A percentile compares a stretch with the other conserved stretches of the same genome.
Evolutionary conservation across 2,797 vertebrate genomes (phyloP).

Genomic region (Thalassophryne amazonica): DNA sequence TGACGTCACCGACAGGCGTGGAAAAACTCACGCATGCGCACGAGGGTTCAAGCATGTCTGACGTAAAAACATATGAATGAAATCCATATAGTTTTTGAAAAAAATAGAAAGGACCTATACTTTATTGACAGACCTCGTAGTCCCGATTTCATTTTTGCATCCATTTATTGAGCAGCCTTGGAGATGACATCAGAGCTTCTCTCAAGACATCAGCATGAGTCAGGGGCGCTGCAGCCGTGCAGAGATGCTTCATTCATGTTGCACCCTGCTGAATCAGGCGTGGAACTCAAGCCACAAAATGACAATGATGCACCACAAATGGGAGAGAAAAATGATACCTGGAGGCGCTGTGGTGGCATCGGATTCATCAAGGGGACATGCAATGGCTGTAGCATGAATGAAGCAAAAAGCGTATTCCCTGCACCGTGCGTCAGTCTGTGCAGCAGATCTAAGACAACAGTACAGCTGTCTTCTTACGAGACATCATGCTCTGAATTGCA

Average conservation of each 20-base stretch:
- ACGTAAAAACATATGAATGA: too few relatives aligned
- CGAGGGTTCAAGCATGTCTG: too few relatives aligned
- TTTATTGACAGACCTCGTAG: too few relatives aligned
- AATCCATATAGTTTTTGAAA: too few relatives aligned
- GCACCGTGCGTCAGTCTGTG: not conserved
- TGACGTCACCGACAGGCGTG: too few relatives aligned
- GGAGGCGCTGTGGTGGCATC: not conserved
- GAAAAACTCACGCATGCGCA: too few relatives aligned
- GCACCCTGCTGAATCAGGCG: constrained; percentile 53
- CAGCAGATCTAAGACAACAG: constrained; percentile 26
- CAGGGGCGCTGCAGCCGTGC: constrained; percentile 40
- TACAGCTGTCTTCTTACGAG: constrained; percentile 14
- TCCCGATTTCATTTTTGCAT: constrained; percentile 7
- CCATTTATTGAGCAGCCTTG: constrained; percentile 8
- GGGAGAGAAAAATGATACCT: constrained; percentile 28
- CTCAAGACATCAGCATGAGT: constrained; percentile 29
- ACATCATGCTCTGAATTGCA: constrained; percentile 18
- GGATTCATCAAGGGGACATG: not conserved
- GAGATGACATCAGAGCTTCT: constrained; percentile 11
- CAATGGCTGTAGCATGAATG: not conserved
- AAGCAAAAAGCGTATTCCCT: not conserved
- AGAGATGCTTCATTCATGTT: constrained; percentile 14
- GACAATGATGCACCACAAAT: constrained; percentile 41
- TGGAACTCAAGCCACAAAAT: constrained; percentile 54
- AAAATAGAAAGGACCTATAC: too few relatives aligned